Evolutionary conservation across 2,797 vertebrate genomes (phyloP).

Genomic region (Pangasius sanitwongsei): DNA sequence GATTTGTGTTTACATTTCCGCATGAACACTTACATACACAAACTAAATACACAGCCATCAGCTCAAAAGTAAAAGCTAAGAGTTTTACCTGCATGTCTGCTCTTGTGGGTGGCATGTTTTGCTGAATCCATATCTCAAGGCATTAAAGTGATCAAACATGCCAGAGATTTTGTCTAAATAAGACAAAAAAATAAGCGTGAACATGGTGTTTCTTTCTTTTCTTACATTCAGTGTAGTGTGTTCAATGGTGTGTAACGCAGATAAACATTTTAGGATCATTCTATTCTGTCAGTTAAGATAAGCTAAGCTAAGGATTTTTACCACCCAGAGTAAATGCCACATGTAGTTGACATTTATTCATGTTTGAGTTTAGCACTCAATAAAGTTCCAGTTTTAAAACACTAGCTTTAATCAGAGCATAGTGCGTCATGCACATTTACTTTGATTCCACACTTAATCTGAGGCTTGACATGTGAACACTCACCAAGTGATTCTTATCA

Average conservation of each 20-base stretch:
- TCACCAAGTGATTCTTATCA: not conserved
- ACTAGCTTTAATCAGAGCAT: not conserved
- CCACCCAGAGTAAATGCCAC: not conserved
- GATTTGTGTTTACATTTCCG: not conserved
- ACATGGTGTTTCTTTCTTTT: not conserved
- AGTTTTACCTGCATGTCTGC: constrained; percentile 43
- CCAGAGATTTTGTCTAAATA: constrained; percentile 29
- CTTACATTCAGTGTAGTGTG: constrained; percentile 6
- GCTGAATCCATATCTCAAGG: constrained; percentile 41
- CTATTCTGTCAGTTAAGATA: not conserved
- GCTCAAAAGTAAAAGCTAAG: constrained; percentile 28
- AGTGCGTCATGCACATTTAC: not conserved
- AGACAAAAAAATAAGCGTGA: constrained; percentile 36
- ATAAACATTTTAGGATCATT: not conserved
- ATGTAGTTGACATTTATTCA: not conserved
- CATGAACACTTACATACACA: not conserved
- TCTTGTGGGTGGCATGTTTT: constrained; percentile 49
- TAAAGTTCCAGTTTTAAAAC: not conserved
- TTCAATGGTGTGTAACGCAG: not conserved
- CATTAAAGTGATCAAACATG: constrained; percentile 38
- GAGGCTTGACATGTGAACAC: not conserved
- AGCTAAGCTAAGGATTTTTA: not conserved
- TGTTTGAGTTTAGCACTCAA: not conserved
- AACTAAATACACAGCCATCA: not conserved
- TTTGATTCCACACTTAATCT: not conserved